Evolutionary conservation across 2,797 vertebrate genomes (phyloP).

Genomic region (Phataginus tetradactyla): DNA sequence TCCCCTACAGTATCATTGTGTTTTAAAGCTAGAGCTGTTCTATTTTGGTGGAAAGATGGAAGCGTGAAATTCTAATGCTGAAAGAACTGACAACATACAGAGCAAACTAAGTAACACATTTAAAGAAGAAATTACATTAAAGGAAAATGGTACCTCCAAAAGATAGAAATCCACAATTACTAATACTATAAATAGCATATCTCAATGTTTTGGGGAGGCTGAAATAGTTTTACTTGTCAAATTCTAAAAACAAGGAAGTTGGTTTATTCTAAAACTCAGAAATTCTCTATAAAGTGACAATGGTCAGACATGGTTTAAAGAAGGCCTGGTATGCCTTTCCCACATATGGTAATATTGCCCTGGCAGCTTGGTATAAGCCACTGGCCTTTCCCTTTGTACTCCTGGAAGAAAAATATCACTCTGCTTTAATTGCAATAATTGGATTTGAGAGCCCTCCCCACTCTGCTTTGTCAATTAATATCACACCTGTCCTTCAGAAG

Average conservation of each 20-base stretch:
- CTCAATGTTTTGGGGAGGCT: conserved; percentile 36
- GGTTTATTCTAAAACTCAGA: neutral
- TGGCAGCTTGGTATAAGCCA: neutral
- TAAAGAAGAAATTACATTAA: conserved; percentile 74
- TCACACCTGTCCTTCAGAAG: neutral
- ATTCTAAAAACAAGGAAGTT: neutral
- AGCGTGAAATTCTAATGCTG: conserved; percentile 4
- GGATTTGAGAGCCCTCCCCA: neutral
- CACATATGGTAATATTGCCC: neutral
- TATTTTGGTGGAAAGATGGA: conserved; percentile 54
- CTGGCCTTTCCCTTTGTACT: neutral
- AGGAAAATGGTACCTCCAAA: conserved; percentile 70
- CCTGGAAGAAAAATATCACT: neutral
- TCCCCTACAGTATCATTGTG: conserved; percentile 60
- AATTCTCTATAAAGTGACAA: neutral
- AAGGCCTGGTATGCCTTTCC: neutral
- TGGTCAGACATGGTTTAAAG: neutral
- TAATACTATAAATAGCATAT: conserved; percentile 2
- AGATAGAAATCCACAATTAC: conserved; percentile 57
- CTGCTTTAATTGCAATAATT: neutral
- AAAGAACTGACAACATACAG: conserved; percentile 67
- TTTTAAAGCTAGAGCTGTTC: conserved; percentile 42
- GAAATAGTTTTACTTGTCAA: neutral
- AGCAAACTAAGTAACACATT: conserved; percentile 70
- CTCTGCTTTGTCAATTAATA: neutral